Conservation (phyloP, 2,113 vertebrate species). For the Tapirus terrestris region DNA sequence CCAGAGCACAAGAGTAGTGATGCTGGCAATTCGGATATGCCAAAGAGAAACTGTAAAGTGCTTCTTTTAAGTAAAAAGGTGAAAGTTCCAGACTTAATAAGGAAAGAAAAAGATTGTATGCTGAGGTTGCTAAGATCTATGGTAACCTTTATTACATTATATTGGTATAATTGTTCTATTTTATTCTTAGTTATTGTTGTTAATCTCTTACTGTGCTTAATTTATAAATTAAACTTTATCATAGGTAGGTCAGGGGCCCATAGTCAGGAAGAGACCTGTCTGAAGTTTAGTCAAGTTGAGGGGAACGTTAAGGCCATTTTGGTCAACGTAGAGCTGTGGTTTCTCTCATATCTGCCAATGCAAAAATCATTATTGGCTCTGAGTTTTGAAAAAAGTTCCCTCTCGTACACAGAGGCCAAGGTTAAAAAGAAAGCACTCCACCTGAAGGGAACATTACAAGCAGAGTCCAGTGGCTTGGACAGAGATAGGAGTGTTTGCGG, state of each 20-base stretch:
- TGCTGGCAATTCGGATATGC: too few species aligned
- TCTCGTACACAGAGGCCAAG: background rate
- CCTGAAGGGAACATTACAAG: background rate
- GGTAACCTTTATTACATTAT: too few species aligned
- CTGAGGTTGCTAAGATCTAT: too few species aligned
- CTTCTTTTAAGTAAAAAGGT: too few species aligned
- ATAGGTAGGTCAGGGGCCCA: background rate
- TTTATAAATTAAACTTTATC: too few species aligned
- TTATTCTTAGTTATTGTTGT: too few species aligned
- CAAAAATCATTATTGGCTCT: background rate
- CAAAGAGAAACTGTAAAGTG: too few species aligned
- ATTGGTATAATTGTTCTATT: too few species aligned
- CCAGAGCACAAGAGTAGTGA: too few species aligned
- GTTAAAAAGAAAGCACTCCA: background rate
- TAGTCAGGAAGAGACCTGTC: background rate
- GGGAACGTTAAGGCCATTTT: background rate
- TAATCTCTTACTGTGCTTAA: too few species aligned
- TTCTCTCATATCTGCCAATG: background rate
- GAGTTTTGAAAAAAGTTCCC: slow-evolving; percentile 29
- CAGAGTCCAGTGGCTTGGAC: background rate
- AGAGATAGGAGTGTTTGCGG: background rate
- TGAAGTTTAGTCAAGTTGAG: background rate
- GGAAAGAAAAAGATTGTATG: too few species aligned
- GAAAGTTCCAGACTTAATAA: too few species aligned
- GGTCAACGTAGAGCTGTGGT: background rate